Evolutionary conservation across 2,113 vertebrate genomes (phyloP).

Genomic region (Cyanistes caeruleus): DNA sequence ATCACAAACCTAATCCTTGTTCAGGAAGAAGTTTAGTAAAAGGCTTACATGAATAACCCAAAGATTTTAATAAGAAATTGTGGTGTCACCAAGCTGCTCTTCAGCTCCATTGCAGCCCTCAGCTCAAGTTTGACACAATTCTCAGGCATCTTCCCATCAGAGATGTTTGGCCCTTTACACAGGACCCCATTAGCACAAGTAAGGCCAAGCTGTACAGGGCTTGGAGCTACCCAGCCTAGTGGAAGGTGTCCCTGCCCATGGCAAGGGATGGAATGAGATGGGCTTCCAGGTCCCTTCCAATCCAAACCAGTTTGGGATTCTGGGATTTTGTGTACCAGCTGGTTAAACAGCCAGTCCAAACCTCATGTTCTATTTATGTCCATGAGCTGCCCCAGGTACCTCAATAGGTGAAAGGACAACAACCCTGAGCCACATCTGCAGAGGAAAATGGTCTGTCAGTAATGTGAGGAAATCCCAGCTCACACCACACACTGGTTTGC

Average conservation of each 20-base stretch:
- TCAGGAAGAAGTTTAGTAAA: neutral
- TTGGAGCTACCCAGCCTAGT: neutral
- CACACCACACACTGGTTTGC: neutral
- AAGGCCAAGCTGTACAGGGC: neutral
- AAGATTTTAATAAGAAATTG: neutral
- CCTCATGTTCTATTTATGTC: accelerated
- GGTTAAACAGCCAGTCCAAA: neutral
- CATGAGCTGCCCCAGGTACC: neutral
- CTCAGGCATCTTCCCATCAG: no score
- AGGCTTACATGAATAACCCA: neutral
- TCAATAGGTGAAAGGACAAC: neutral
- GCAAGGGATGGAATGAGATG: accelerated
- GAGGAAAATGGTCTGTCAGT: neutral
- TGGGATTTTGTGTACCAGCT: neutral
- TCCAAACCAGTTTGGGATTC: neutral
- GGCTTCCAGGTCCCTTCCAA: neutral
- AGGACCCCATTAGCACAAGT: neutral
- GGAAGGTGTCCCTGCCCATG: neutral
- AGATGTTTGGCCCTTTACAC: neutral
- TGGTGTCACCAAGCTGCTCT: neutral
- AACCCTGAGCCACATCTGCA: neutral
- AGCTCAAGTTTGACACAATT: neutral
- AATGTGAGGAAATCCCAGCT: neutral
- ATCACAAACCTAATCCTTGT: neutral
- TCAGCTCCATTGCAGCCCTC: neutral